Evolutionary conservation across 2,797 vertebrate genomes (phyloP), one percentile per base, ranked within the genome.

Genomic region (Alfaro cultratus): DNA sequence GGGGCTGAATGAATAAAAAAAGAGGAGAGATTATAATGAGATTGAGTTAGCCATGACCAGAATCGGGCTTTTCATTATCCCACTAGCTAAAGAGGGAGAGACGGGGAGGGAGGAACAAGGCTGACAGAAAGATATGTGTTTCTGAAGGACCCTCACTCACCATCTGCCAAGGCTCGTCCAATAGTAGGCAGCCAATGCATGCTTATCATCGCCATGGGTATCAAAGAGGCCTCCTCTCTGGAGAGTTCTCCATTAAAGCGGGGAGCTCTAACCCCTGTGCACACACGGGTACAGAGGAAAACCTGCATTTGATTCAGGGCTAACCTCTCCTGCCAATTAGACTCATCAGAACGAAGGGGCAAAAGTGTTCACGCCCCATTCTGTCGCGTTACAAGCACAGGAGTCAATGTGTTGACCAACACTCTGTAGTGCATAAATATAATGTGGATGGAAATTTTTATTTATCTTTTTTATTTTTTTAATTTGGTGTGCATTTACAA

Each of bases 31-130:
- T 95, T 97, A 95, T 98, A 99, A 98, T 97, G 97, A 96, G 97
- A 98, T 98, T 98, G 96, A 97, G 97, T 96, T 96, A 97, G 93
- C 97, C 96, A 91, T 98, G 97, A 97, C 97, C 94, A 96, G 95
- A 94, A 88, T 94, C 94, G 91, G 92, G 93, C 92, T 93, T 94
- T 95, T 94, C 92, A 95, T 96, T 96, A 95, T 96, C 93, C 93
- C 87, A 94, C 84, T 95, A 93, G 93, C 91, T 94, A 87, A 93
- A 92, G 92, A 71, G 41, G 13, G 41, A 43, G 85, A 75, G 77
- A 79, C 80, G 53, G 80, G 39, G 82, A 83, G 91, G 87, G 90
- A 82, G 91, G 74, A 83, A 84, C 76, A 88, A 85, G 87, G 81
- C 82, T 91, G 93, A 96, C 95, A 96, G 93, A 89, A 95, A 96